Percentiles rank a stretch among this genome's conserved stretches.
Evolutionary conservation across 2,797 vertebrate genomes (phyloP).

Genomic region (Nyctalus aviator): DNA sequence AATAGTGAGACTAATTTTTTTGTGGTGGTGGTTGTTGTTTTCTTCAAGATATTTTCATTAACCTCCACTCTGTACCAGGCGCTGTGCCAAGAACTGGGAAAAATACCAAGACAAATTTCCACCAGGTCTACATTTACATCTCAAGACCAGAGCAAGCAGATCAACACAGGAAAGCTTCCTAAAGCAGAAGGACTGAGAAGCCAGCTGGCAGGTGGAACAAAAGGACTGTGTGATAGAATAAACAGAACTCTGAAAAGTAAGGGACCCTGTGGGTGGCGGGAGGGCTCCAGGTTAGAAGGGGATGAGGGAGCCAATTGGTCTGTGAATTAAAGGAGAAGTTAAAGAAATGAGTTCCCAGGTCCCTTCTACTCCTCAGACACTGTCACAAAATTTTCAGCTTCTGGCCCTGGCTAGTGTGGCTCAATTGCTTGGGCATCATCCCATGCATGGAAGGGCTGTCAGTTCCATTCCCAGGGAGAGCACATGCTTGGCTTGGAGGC

Average conservation of each 20-base stretch:
- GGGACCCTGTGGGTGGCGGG: rapidly evolving
- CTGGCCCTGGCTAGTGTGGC: too few species aligned
- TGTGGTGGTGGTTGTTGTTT: not conserved
- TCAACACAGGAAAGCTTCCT: not conserved
- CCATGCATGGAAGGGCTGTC: too few species aligned
- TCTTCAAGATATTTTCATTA: not conserved
- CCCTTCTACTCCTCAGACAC: not conserved
- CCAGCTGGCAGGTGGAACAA: not conserved
- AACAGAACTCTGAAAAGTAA: not conserved
- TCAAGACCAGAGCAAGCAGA: not conserved
- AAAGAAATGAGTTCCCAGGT: not conserved
- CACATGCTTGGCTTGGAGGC: too few species aligned
- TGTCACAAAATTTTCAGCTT: not conserved
- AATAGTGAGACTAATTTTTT: not conserved
- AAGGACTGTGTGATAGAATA: not conserved
- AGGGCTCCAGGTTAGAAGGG: not conserved
- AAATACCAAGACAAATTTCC: conserved; percentile 10
- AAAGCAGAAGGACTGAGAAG: not conserved
- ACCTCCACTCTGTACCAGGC: not conserved
- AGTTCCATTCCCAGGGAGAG: too few species aligned
- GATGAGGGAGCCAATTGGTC: not conserved
- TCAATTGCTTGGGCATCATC: too few species aligned
- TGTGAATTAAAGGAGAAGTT: not conserved
- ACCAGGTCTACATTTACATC: not conserved
- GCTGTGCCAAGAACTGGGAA: not conserved